These are phyloP conservation scores for Argyra leucocephala DNA, from an alignment of 2,888 invertebrate species.

Conservation along the genomic window DNA sequence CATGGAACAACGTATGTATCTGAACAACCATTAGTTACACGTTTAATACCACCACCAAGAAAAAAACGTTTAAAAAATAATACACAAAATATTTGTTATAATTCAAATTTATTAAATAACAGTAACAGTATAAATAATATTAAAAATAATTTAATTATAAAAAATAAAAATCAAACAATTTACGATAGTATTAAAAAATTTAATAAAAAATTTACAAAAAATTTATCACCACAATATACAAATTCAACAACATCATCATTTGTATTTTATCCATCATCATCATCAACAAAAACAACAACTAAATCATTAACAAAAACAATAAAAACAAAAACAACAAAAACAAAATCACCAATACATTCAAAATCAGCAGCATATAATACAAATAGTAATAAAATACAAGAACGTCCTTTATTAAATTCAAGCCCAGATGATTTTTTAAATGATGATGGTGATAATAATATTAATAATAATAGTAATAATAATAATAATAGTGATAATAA, in stretches of 20 bases:
- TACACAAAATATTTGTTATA: too few relatives aligned
- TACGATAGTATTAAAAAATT: slow-evolving; percentile 7
- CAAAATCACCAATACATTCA: neutral
- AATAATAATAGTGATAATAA: neutral
- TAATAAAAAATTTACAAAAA: slow-evolving; percentile 2
- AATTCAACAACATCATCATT: slow-evolving; percentile 9
- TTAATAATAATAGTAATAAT: too few relatives aligned
- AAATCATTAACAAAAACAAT: neutral
- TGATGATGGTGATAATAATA: neutral
- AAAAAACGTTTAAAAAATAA: slow-evolving; percentile 37
- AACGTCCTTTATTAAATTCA: neutral
- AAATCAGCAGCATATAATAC: neutral
- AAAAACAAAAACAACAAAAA: neutral
- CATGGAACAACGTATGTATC: slow-evolving; percentile 40
- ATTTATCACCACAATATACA: slow-evolving; percentile 9
- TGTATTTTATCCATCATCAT: slow-evolving; percentile 8
- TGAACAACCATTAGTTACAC: slow-evolving; percentile 29
- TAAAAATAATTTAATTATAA: slow-evolving; percentile 14
- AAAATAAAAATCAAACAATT: neutral
- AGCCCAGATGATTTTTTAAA: neutral
- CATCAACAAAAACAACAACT: neutral
- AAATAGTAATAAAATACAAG: neutral
- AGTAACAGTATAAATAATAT: slow-evolving; percentile 19
- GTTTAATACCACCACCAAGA: slow-evolving; percentile 36
- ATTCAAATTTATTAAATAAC: neutral